These are phyloP conservation scores for Hippocampus barbouri DNA, from an alignment of 2,113 vertebrate species.

Conservation along the genomic window DNA sequence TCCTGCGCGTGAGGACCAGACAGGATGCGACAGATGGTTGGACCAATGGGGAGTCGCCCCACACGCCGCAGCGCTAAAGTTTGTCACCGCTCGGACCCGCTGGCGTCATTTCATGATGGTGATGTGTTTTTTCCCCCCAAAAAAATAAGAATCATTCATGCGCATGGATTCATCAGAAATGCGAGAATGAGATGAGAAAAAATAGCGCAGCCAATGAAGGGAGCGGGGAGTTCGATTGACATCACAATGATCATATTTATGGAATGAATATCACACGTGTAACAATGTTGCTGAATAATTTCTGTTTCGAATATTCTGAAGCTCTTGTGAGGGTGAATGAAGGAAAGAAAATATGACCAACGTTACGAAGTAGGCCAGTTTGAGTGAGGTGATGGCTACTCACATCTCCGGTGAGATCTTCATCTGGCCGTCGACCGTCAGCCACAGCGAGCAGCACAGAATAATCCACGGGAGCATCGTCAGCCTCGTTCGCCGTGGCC, in stretches of 20 bases:
- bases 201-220: background rate
- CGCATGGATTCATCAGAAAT: background rate
- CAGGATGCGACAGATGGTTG: constrained; percentile 64
- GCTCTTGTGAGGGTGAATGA: too few species aligned
- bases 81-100: constrained; percentile 1
- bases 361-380: background rate
- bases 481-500: constrained; percentile 46
- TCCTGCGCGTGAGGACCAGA: constrained; percentile 38
- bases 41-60: constrained; percentile 46
- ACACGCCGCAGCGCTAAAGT: constrained; percentile 13
- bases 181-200: background rate
- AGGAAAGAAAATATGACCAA: too few species aligned
- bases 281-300: too few species aligned
- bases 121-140: constrained; percentile 11
- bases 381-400: constrained; percentile 54
- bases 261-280: too few species aligned
- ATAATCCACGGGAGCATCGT: constrained; percentile 71
- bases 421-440: constrained; percentile 69
- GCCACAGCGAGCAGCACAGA: constrained; percentile 62
- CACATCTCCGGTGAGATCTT: constrained; percentile 86
- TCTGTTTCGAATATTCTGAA: too few species aligned
- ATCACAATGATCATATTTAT: too few species aligned
- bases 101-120: constrained; percentile 19
- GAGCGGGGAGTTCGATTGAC: background rate
- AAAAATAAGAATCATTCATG: constrained; percentile 13